A percentile compares a stretch with the other conserved stretches of the same genome.
Evolutionary conservation across 2,113 vertebrate genomes (phyloP).

Genomic region (Aegithalos caudatus): DNA sequence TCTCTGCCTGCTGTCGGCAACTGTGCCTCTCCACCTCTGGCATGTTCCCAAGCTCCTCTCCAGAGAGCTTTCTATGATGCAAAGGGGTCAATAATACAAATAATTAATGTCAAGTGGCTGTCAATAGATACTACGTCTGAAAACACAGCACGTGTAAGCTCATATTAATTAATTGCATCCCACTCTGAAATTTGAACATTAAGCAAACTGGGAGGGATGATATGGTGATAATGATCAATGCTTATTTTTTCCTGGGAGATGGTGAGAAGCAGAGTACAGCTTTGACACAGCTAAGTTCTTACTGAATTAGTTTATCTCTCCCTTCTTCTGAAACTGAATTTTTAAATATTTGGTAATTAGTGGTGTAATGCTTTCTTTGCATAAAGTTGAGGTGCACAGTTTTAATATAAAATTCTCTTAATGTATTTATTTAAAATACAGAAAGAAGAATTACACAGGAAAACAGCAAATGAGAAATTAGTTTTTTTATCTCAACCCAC

Average conservation of each 20-base stretch:
- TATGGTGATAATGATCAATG: not conserved
- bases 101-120: conserved; percentile 9
- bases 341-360: not conserved
- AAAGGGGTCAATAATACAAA: not conserved
- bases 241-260: not conserved
- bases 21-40: not conserved
- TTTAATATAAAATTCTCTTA: not conserved
- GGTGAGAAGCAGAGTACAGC: not conserved
- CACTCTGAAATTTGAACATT: not conserved
- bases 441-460: not conserved
- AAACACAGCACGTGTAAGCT: not conserved
- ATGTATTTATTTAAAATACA: not conserved
- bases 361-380: not conserved
- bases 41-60: not conserved
- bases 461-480: not conserved
- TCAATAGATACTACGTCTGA: not conserved
- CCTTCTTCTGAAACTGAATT: not conserved
- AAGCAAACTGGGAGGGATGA: not conserved
- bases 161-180: not conserved
- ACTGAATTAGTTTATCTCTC: not conserved
- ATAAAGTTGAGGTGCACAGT: not conserved
- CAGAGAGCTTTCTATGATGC: not conserved
- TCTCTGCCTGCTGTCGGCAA: not conserved
- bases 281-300: not conserved
- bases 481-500: not conserved